Evolutionary conservation across 2,888 invertebrate species (phyloP).

Genomic region (Pachycephus smyrnensis): DNA sequence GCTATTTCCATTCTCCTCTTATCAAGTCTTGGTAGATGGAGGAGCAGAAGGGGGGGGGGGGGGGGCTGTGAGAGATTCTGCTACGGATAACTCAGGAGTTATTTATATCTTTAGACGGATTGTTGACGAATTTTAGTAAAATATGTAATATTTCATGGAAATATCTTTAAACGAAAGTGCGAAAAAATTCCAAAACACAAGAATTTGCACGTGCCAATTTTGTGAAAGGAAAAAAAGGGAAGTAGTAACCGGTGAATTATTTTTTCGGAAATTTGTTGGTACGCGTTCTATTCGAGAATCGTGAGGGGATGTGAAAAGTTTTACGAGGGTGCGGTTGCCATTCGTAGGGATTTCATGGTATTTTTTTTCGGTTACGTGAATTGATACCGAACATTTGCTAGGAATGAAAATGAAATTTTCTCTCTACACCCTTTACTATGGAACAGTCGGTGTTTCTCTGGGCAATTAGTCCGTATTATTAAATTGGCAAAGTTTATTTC

Average conservation of each 20-base stretch:
- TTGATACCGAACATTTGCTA: neutral
- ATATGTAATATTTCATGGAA: too few relatives aligned
- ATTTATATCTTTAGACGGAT: neutral
- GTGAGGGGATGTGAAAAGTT: neutral
- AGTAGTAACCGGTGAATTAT: neutral
- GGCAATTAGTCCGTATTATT: conserved; percentile 48
- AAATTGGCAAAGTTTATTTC: conserved; percentile 45
- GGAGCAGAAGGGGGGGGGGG: too few relatives aligned
- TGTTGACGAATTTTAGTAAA: neutral
- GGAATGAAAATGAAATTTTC: neutral
- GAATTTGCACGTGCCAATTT: neutral
- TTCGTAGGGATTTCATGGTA: neutral
- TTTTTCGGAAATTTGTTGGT: neutral
- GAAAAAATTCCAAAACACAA: too few relatives aligned
- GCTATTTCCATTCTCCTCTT: too few relatives aligned
- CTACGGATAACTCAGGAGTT: neutral
- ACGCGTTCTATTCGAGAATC: neutral
- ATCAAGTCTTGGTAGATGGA: too few relatives aligned
- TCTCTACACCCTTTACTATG: neutral
- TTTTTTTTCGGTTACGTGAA: neutral
- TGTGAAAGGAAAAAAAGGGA: neutral
- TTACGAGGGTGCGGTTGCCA: neutral
- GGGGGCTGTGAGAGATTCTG: too few relatives aligned
- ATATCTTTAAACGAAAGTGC: too few relatives aligned
- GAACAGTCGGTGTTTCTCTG: conserved; percentile 7